Evolutionary conservation across 2,888 invertebrate genomes (phyloP).

Genomic region (Melipona beecheii): DNA sequence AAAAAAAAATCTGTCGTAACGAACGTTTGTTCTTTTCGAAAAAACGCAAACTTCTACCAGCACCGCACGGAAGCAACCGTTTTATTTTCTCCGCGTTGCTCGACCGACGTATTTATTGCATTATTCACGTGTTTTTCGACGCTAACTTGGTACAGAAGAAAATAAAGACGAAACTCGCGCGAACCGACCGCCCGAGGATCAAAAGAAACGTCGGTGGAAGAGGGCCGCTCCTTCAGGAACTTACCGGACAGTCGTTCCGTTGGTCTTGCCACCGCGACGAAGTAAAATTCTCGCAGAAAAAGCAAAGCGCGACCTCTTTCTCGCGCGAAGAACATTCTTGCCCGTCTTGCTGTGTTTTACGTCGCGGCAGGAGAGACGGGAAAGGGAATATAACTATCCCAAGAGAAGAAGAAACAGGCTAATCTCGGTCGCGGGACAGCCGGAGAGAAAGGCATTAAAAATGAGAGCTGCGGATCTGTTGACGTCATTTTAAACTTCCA

Average conservation of each 20-base stretch:
- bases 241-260: constrained; percentile 49
- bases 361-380: neutral
- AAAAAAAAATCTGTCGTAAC: too few relatives aligned
- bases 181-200: constrained; percentile 47
- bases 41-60: too few relatives aligned
- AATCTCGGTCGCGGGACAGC: neutral
- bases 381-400: constrained; percentile 18
- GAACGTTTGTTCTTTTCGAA: too few relatives aligned
- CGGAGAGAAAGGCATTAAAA: constrained; percentile 5
- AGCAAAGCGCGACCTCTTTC: constrained; percentile 47
- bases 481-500: neutral
- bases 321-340: constrained; percentile 26
- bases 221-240: constrained; percentile 36
- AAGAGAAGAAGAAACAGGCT: constrained; percentile 8
- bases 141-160: neutral
- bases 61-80: neutral
- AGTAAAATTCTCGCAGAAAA: constrained; percentile 64
- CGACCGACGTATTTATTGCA: constrained; percentile 24
- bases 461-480: neutral
- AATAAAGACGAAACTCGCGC: constrained; percentile 39
- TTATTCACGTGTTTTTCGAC: neutral
- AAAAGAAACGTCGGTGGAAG: constrained; percentile 43
- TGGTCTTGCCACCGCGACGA: constrained; percentile 52
- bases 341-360: constrained; percentile 34
- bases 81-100: neutral